These are phyloP conservation scores for Cheirogaleus major DNA, from an alignment of 2,797 vertebrate species.

Conservation along the genomic window DNA sequence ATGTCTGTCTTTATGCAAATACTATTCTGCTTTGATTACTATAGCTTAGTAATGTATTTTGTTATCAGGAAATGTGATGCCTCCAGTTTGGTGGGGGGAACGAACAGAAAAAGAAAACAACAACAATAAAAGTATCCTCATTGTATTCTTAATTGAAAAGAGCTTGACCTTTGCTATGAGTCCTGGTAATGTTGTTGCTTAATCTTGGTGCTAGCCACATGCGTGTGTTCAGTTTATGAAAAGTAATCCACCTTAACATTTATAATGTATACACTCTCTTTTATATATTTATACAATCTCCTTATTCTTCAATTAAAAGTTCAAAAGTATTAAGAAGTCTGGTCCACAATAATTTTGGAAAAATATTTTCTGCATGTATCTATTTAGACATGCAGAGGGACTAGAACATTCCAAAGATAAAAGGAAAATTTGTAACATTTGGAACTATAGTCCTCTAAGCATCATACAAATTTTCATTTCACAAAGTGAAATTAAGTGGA, in stretches of 20 bases:
- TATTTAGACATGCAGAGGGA: not conserved
- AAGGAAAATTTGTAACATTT: not conserved
- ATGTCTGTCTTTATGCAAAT: not conserved
- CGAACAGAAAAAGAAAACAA: not conserved
- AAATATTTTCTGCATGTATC: not conserved
- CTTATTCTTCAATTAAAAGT: not conserved
- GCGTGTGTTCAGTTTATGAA: not conserved
- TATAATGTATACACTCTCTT: not conserved
- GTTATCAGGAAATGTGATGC: not conserved
- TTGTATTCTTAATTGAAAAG: not conserved
- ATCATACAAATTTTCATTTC: not conserved
- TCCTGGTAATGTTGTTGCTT: not conserved
- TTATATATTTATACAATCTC: not conserved
- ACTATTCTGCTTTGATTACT: not conserved
- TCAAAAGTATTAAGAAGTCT: not conserved
- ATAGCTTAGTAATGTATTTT: not conserved
- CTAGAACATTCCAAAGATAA: not conserved
- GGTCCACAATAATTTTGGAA: not conserved
- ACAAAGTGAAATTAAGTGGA: not conserved
- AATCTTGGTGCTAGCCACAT: not conserved
- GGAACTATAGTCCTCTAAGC: not conserved
- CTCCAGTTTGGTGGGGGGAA: not conserved
- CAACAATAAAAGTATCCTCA: not conserved
- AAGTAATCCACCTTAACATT: not conserved
- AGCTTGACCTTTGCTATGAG: not conserved